Evolutionary conservation across 2,797 vertebrate genomes (phyloP).

Genomic region (Philypnodon macrostomus): DNA sequence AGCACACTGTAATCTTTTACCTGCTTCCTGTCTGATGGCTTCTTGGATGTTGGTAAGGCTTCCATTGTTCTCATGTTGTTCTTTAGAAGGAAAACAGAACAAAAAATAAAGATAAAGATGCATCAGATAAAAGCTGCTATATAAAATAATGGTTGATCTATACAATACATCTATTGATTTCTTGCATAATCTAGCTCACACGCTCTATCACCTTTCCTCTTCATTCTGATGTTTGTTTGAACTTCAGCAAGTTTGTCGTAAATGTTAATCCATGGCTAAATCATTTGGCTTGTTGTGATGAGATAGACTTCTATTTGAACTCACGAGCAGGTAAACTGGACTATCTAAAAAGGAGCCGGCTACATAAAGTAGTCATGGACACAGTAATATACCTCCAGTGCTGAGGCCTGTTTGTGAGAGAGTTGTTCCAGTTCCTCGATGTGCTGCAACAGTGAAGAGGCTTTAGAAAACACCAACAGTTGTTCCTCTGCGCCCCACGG

Average conservation of each 20-base stretch:
- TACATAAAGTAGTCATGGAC: no score
- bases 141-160: not conserved
- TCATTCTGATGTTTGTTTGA: not conserved
- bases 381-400: conserved; percentile 78
- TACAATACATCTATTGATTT: not conserved
- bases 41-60: not conserved
- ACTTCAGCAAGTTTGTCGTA: not conserved
- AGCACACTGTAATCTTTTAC: not conserved
- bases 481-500: conserved; percentile 68
- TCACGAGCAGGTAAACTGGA: no score
- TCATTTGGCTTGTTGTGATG: no score
- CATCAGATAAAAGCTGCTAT: not conserved
- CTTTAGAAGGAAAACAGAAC: conserved; percentile 23
- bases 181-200: not conserved
- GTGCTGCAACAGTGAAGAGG: conserved; percentile 73
- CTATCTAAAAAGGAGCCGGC: no score
- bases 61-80: conserved; percentile 19
- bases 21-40: conserved; percentile 6
- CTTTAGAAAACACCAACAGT: conserved; percentile 81
- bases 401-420: conserved; percentile 75
- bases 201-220: not conserved
- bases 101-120: not conserved
- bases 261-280: no score
- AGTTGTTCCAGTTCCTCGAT: conserved; percentile 81
- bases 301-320: no score